These are phyloP conservation scores for Apamea anceps DNA, from an alignment of 2,888 invertebrate genomes.

Conservation along the genomic window DNA sequence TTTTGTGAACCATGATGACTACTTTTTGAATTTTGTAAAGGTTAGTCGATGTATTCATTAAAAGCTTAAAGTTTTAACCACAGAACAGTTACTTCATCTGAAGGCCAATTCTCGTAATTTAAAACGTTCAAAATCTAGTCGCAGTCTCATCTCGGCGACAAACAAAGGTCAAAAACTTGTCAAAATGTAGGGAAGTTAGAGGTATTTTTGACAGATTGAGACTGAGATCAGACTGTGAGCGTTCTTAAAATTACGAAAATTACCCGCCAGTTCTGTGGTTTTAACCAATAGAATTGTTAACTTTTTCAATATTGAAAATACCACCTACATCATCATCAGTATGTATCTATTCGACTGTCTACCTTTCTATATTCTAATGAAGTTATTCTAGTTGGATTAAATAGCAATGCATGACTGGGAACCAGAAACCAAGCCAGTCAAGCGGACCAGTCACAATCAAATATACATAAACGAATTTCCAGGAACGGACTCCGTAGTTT, in stretches of 20 bases:
- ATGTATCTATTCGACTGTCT: neutral
- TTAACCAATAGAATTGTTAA: neutral
- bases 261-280: neutral
- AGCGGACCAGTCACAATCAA: constrained; percentile 40
- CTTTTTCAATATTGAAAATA: neutral
- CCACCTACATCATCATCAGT: neutral
- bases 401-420: constrained; percentile 8
- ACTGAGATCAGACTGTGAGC: too few relatives aligned
- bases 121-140: too few relatives aligned
- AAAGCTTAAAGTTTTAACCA: neutral
- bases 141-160: too few relatives aligned
- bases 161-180: too few relatives aligned
- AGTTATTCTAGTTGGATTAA: constrained; percentile 21
- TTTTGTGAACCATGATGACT: constrained; percentile 4
- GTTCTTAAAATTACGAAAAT: too few relatives aligned
- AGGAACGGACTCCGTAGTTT: constrained; percentile 3
- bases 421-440: constrained; percentile 23
- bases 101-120: too few relatives aligned
- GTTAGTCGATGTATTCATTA: neutral
- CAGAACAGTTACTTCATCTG: too few relatives aligned
- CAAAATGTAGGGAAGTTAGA: too few relatives aligned
- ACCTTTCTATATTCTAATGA: neutral
- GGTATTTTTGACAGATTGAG: too few relatives aligned
- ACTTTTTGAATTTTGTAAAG: constrained; percentile 1
- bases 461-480: constrained; percentile 38